Evolutionary conservation across 2,797 vertebrate genomes (phyloP), one percentile per base, ranked within the genome.

Genomic region (Eospalax fontanierii): DNA sequence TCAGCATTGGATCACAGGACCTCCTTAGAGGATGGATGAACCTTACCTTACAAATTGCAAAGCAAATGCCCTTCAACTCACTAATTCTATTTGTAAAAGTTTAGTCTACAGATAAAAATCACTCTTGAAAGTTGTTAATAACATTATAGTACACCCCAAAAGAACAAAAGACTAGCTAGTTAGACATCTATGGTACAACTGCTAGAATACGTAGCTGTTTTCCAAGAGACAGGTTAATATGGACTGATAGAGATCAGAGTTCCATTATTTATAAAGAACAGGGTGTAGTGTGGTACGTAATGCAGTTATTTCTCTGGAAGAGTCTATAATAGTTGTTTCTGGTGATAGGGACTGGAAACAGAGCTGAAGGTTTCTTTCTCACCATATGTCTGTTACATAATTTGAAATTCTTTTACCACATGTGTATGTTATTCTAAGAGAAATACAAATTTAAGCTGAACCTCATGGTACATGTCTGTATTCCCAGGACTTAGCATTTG

Each of bases 291-390:
- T 35, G 90, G 43, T 87, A n/a, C 65, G 19, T 63, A 73, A 82
- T 43, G 8, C 71, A 89, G 63, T 86, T 76, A 2, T 66, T 84
- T 93, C 80, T 90, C 85, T 88, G 9, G 70, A 70, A 75, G 35
- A 33, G 26, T 26, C 16, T 75, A 86, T 68, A 88, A 28, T 85
- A 35, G 90, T 85, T 93, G 76, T 18, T 86, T 89, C 40, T 90
- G 46, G 22, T 71, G 35, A 86, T 87, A 57, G 21, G 59, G 19
- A 22, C 35, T 54, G 21, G n/a, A 28, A 43, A 35, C 86, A 92
- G 92, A 89, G 24, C 92, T 83, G 6, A 38, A 59, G 26, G 76
- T 66, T 88, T 83, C 43, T 46, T 96, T 96, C 95, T 91, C 35
- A 79, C 22, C 81, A 61, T 26, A 68, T 70, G 66, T 91, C 14